Evolutionary conservation across 2,888 invertebrate genomes (phyloP).

Genomic region (Pomacea canaliculata): DNA sequence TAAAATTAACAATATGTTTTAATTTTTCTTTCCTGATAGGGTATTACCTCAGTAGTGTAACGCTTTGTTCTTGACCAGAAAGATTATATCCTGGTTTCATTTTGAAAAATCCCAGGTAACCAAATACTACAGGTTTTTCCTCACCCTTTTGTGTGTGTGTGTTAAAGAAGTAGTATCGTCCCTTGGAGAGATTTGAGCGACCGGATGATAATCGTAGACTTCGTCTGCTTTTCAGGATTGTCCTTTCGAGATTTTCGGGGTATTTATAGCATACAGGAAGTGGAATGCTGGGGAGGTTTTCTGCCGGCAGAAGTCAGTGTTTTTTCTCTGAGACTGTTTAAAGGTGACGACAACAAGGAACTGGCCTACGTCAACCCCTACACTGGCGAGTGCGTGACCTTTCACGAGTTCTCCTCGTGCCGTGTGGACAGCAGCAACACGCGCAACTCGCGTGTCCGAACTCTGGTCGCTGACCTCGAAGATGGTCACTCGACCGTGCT

Average conservation of each 20-base stretch:
- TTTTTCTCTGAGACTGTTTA: slow-evolving; percentile 8
- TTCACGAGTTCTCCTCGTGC: slow-evolving; percentile 9
- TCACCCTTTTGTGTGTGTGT: too few relatives aligned
- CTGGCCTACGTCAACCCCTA: background rate
- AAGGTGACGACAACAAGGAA: background rate
- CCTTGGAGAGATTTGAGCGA: too few relatives aligned
- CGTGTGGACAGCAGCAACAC: background rate
- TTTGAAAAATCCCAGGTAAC: too few relatives aligned
- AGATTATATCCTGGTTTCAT: too few relatives aligned
- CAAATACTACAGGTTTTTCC: too few relatives aligned
- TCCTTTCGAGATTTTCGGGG: slow-evolving; percentile 5
- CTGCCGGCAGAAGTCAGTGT: slow-evolving; percentile 1
- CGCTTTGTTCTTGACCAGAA: too few relatives aligned
- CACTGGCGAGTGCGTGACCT: slow-evolving; percentile 6
- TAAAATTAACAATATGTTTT: too few relatives aligned
- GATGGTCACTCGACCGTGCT: slow-evolving; percentile 3
- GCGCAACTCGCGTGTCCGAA: background rate
- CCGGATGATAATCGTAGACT: too few relatives aligned
- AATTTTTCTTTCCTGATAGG: too few relatives aligned
- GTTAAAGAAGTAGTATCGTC: too few relatives aligned
- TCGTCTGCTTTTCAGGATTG: slow-evolving; percentile 13
- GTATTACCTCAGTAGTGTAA: too few relatives aligned
- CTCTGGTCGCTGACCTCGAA: slow-evolving; percentile 4
- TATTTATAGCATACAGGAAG: slow-evolving; percentile 21
- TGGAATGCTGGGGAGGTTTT: slow-evolving; percentile 12